Base-by-base conservation (phyloP, 1,140 invertebrate species). In the Drosophila rufa region DNA sequence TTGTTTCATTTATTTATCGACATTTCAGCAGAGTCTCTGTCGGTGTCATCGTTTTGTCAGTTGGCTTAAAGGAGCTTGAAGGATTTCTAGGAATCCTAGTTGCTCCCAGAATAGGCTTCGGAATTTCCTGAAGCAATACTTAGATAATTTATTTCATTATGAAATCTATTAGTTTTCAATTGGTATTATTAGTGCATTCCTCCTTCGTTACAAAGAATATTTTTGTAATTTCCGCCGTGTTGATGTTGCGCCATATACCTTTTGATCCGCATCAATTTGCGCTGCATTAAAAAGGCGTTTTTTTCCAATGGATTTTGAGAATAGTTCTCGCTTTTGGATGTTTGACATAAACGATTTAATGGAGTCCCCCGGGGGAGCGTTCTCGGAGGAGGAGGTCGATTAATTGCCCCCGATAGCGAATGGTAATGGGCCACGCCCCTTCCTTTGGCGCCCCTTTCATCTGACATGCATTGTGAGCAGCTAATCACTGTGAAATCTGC, bases 401-500 rank as follows among this genome's bases (percentile, higher is more conserved):
- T 79, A 76, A 79, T 69, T 71, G 48, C 55, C 30, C 40, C 33
- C 53, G 61, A 68, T 58, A 58, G 74, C 47, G 64, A 59, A 82
- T 81, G 75, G 69, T 64, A 65, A 79, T 79, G 77, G 68, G 75
- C 36, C 75, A 59, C 50, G 64, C 48, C 68, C 68, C 65, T 69
- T 71, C 66, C 68, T 40, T 38, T 59, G 19, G 62, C 58, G 42
- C 68, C 70, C 36, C 60, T 40, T 57, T 73, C 40, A 61, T 60
- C 66, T 70, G 83, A 47, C 80, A 87, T 82, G 84, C 83, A 87
- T 83, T 65, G 64, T 82, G 80, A 75, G 76, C 84, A 87, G 77
- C 80, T 89, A 87, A 87, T 87, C 84, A 87, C 84, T 87, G 80
- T 87, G 55, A 87, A 87, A 89, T 89, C 84, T 60, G 56, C 53